Evolutionary conservation across 2,797 vertebrate species (phyloP).

Genomic region (Smutsia temminckii): DNA sequence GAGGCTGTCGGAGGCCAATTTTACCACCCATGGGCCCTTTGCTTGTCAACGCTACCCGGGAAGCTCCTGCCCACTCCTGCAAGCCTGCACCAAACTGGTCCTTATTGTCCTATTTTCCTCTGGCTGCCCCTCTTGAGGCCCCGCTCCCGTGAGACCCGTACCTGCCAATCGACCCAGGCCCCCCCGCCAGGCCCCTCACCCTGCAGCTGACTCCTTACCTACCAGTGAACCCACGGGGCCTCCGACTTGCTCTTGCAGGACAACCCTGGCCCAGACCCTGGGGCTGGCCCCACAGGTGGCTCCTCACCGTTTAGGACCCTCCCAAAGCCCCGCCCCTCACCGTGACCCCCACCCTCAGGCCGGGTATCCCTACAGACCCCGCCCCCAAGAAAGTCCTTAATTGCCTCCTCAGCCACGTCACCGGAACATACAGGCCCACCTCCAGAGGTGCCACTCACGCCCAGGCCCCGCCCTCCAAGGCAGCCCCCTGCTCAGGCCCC

Average conservation of each 20-base stretch:
- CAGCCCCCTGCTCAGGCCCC: neutral
- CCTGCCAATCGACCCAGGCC: neutral
- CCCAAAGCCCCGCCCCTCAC: neutral
- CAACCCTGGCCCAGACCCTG: neutral
- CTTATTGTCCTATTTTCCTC: neutral
- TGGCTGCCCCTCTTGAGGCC: neutral
- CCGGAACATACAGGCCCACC: neutral
- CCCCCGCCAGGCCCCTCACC: neutral
- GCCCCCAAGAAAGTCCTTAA: neutral
- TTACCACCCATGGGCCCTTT: neutral
- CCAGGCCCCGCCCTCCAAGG: neutral
- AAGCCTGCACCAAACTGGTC: neutral
- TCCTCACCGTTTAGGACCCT: neutral
- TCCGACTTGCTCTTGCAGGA: neutral
- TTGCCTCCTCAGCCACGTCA: neutral
- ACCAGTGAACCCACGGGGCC: neutral
- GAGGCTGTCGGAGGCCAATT: neutral
- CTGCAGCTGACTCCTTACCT: too few relatives aligned
- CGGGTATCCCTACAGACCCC: neutral
- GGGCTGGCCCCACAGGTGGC: neutral
- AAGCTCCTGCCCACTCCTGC: neutral
- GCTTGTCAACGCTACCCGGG: neutral
- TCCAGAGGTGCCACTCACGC: too few relatives aligned
- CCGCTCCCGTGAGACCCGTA: too few relatives aligned
- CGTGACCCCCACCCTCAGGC: neutral